Base-by-base conservation (phyloP, 2,113 vertebrate genomes). In the Rhabdomys dilectus region DNA sequence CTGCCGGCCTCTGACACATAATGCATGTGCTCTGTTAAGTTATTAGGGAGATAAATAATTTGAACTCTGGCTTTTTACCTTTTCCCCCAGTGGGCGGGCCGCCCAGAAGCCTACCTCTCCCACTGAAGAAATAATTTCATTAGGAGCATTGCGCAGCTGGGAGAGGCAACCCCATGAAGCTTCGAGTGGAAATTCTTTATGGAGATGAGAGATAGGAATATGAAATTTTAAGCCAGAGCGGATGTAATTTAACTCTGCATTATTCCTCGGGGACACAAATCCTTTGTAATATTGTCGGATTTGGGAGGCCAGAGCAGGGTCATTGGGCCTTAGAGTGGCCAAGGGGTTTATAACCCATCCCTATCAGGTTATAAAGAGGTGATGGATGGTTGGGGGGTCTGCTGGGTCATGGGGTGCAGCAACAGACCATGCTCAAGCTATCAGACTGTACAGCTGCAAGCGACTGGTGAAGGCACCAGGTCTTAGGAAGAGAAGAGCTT, bases 41-140 rank as follows among this genome's bases (percentile, higher is more conserved):
- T 99, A 99, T 99, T 99, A 99, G 98, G 99, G 99, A 99, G 99
- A 99, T 99, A 99, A 99, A 99, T 99, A 99, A 99, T 99, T 99
- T 99, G 99, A 99, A 99, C 99, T 99, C 98, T 99, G 99, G 99
- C 99, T 99, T 98, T 98, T 99, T 98, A 99, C 99, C 99, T 99
- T 98, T 99, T 99, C 98, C 98, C 99, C 99, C 92, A 72, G 97
- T 97, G 97, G 98, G 98, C 97, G 98, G 99, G 98, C 98, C 98
- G 98, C 98, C 99, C 98, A 98, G 96, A 95, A 26, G 36, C 48
- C 88, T 19, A 4, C 87, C 88, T 64, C 17, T 5, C 34, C 58
- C 0, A 22, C 97, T 84, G 75, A 97, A 97, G 97, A 97, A 97
- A 98, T 97, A 97, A 98, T 99, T 99, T 99, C 99, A 99, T 99